Base-by-base conservation (phyloP, 1,140 invertebrate genomes). In the Eciton burchellii region DNA sequence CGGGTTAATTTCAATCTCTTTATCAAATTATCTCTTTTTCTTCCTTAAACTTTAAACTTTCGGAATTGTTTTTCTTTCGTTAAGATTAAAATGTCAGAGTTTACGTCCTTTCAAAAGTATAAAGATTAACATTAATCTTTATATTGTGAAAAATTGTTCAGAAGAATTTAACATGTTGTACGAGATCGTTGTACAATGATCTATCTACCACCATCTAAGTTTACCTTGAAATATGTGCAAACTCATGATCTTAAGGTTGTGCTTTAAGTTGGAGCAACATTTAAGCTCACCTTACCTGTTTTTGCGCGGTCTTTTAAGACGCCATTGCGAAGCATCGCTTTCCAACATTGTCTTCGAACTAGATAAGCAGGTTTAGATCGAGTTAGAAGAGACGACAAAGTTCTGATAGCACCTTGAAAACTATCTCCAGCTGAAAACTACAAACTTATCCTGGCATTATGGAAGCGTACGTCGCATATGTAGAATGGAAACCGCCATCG, bases 31-130 rank as follows among this genome's bases (percentile, higher is more conserved):
- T 19, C 16, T 14, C 16, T 43, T 21, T 9, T 0, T 3, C 5
- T n/a, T 26, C 35, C 43, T 14, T 12, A 59, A 73, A 41, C 26
- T 73, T 29, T 19, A 14, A 29, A 35, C 6, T 6, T 35, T 35
- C 35, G 35, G 2, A 35, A 35, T 6, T 6, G 35, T 35, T 35
- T 6, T 35, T 35, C 21, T 60, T 16, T 12, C 45, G 43, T 63
- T 11, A 47, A 60, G 21, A 29, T 24, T 62, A 16, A 49, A 74
- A 74, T 74, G 60, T 9, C 71, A 63, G 12, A 12, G 43, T 74
- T 62, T 57, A 47, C 8, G 41, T 8, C 47, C 72, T 74, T 62
- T 49, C 14, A 62, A 74, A 11, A 21, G 47, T 21, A n/a, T 24
- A 74, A 63, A 47, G 56, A 43, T 74, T 49, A 73, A 11, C 56